Percentiles rank a stretch among this genome's conserved stretches.
Evolutionary conservation across 1,140 invertebrate genomes (phyloP).

Genomic region (Scaptomyza graminum): DNA sequence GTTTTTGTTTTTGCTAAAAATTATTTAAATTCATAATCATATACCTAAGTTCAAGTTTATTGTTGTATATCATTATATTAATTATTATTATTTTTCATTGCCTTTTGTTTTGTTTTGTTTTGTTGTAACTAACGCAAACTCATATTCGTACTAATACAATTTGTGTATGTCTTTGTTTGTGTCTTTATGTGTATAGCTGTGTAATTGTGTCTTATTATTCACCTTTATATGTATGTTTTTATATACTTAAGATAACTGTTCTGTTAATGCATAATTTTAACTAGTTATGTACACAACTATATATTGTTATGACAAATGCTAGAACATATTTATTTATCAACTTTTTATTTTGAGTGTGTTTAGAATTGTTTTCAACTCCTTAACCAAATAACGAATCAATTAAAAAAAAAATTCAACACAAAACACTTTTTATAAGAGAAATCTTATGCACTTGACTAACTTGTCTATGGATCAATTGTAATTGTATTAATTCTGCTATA

Average conservation of each 20-base stretch:
- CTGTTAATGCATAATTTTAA: conserved; percentile 70
- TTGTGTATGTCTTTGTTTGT: conserved; percentile 18
- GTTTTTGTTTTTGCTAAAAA: conserved; percentile 71
- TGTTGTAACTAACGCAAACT: conserved; percentile 48
- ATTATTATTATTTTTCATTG: conserved; percentile 65
- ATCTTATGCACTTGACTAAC: conserved; percentile 31
- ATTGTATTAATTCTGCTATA: conserved; percentile 65
- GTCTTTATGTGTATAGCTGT: conserved; percentile 26
- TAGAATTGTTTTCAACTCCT: conserved; percentile 24
- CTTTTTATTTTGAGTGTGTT: conserved; percentile 33
- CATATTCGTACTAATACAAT: conserved; percentile 42
- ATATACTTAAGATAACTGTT: conserved; percentile 66
- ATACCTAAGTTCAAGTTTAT: conserved; percentile 77
- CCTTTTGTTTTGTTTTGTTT: conserved; percentile 22
- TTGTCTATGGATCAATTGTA: conserved; percentile 36
- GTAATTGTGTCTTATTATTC: conserved; percentile 60
- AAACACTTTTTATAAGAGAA: conserved; percentile 27
- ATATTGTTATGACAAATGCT: conserved; percentile 76
- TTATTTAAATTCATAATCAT: conserved; percentile 82
- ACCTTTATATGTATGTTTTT: conserved; percentile 62
- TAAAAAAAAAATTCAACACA: conserved; percentile 21
- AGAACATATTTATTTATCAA: conserved; percentile 53
- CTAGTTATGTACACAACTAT: conserved; percentile 82
- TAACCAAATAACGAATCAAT: conserved; percentile 40
- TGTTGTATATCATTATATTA: conserved; percentile 76